A percentile compares a stretch with the other conserved stretches of the same genome.
phyloP scores from a whole-genome alignment of 2,797 vertebrate species.

The Lophotriccus pileatus region DNA sequence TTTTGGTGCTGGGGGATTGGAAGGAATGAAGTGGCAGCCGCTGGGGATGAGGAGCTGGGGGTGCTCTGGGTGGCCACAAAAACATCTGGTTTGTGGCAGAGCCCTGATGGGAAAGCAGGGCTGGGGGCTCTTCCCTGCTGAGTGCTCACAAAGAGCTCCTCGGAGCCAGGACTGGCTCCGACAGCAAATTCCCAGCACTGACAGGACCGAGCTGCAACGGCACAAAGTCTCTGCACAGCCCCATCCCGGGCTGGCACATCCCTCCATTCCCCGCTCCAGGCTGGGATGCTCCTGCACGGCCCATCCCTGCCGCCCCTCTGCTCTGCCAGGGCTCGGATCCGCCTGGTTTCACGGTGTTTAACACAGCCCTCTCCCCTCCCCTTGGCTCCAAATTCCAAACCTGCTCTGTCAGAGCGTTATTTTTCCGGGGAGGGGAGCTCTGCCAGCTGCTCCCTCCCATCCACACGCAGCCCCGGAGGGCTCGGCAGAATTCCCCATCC shows the following conservation, averaged over 20 bases:
- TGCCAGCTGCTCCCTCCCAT: neutral
- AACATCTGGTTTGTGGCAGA: neutral
- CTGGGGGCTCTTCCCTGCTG: neutral
- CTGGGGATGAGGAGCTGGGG: neutral
- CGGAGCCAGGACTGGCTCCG: neutral
- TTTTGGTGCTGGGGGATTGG: neutral
- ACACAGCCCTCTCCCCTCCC: neutral
- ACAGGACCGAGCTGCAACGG: neutral
- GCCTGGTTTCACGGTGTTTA: accelerated
- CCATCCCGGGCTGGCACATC: accelerated
- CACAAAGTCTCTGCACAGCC: neutral
- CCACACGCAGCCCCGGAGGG: neutral
- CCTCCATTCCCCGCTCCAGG: neutral
- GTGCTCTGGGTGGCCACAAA: accelerated
- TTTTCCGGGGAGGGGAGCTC: accelerated
- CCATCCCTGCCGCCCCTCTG: neutral
- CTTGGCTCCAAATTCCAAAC: neutral
- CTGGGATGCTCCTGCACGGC: neutral
- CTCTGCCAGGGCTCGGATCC: neutral
- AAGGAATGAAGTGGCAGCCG: neutral
- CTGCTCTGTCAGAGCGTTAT: accelerated
- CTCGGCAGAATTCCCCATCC: neutral
- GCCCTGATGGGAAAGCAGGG: neutral
- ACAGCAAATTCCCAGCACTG: neutral
- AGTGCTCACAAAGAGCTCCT: neutral